Base-by-base conservation (phyloP, 64 coral and sea anemone species). In the Astreopora myriophthalma region DNA sequence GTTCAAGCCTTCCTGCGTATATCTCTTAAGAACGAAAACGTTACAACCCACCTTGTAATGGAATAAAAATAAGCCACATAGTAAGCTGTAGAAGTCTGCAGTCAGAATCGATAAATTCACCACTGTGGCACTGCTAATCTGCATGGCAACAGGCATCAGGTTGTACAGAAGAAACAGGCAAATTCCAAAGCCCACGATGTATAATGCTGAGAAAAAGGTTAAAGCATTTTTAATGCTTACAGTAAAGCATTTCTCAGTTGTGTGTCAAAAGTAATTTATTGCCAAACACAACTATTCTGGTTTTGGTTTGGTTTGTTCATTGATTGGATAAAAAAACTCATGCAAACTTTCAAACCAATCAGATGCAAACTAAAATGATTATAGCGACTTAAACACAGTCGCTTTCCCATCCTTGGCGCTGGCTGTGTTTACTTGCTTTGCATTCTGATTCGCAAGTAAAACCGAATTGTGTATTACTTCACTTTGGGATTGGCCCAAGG, bases 91-190 rank as follows among this genome's bases (percentile, higher is more conserved):
- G n/a, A 96, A 89, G 65, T 96, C 91, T 37, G 95, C 95, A 3
- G 95, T 96, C 32, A 96, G 72, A 44, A 96, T 20, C 12, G 95
- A 96, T 51, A 96, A 73, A 73, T 96, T 96, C 0, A 94, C 95
- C 40, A 96, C 87, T 69, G 90, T 90, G 3, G 95, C 95, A 90
- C 95, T 96, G 80, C 95, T 96, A 1, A 73, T 71, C 81, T 96
- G 89, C 86, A 96, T 85, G 6, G 69, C 72, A 27, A 82, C 13
- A 14, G 95, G 95, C 87, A 94, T 94, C 27, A 97, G 42, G 17
- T 74, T 73, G 75, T 97, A 97, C 6, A 94, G 72, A 8, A 94
- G 73, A 49, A 97, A 97, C 60, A 94, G 75, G 46, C 66, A 69
- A 72, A 91, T 14, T 9, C 75, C 92, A 91, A 97, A 97, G 58